Base-by-base conservation (phyloP, 1,140 invertebrate genomes). In the Heliothis virescens region DNA sequence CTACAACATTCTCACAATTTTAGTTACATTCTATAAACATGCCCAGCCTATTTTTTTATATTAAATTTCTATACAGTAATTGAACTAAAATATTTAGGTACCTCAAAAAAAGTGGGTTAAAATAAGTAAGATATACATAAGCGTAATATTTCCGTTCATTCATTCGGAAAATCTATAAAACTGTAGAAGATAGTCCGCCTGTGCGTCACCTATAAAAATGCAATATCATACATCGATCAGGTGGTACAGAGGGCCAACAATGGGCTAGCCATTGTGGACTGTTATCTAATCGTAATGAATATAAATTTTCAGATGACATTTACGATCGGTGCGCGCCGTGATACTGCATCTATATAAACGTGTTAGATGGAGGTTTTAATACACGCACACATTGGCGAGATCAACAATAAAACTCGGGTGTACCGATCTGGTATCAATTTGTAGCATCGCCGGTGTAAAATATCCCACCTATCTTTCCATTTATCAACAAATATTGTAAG, bases 301-400 rank as follows among this genome's bases (percentile, higher is more conserved):
- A 94, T 94, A 94, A 94, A 94, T 94, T 93, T 92, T 91, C 90
- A 88, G 89, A 92, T 92, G 92, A 93, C 92, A 92, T 94, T 94
- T 93, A 94, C 90, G 92, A 94, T 93, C 87, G 85, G 81, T 87
- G 84, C 90, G 85, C 90, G 86, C 88, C 89, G 89, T 91, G 90
- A 91, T 92, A 92, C 89, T 85, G 89, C 89, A 87, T 90, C 88
- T 86, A 90, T 90, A 90, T 91, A 91, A 88, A 91, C 84, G 88
- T 88, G 90, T 91, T 90, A 90, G 89, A 93, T 87, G 84, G 73
- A 83, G 62, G 83, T 86, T 89, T 90, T 88, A 89, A 91, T 88
- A 85, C 85, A 87, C 85, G 83, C 88, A 90, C 83, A 89, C 89
- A 88, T 65, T 71, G 83, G 52, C 57, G 71, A 55, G 77, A 84